Percentiles rank a stretch among this genome's conserved stretches.
Conservation (phyloP, 2,888 invertebrate genomes). For the Caenorhabditis drosophilae region DNA sequence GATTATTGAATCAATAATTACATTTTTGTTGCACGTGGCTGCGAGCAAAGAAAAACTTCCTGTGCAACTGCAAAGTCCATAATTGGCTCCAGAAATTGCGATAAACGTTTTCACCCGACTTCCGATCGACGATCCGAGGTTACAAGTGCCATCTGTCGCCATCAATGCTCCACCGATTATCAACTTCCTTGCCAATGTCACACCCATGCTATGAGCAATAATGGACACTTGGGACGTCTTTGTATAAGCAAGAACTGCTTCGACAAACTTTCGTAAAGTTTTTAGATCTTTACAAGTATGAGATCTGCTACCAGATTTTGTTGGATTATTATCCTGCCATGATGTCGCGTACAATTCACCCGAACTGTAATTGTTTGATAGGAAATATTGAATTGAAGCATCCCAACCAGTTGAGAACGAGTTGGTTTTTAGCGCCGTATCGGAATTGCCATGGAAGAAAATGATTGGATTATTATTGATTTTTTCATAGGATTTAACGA, state of each 20-base stretch:
- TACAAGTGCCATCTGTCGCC: conserved; percentile 33
- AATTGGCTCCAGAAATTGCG: conserved; percentile 56
- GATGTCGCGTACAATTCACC: conserved; percentile 59
- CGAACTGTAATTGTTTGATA: conserved; percentile 38
- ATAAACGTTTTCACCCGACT: conserved; percentile 45
- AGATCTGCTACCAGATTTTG: conserved; percentile 38
- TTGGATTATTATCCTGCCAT: conserved; percentile 52
- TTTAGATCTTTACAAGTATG: conserved; percentile 50
- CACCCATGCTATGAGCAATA: conserved; percentile 59
- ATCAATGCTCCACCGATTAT: conserved; percentile 50
- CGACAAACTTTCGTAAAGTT: conserved; percentile 52
- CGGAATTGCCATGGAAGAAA: conserved; percentile 56
- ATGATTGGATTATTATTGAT: conserved; percentile 32
- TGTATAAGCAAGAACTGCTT: conserved; percentile 52
- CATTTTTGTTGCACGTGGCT: conserved; percentile 50
- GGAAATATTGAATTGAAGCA: conserved; percentile 44
- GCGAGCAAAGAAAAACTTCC: conserved; percentile 28
- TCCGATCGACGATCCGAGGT: conserved; percentile 36
- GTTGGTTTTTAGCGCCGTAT: conserved; percentile 40
- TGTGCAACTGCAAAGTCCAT: conserved; percentile 51
- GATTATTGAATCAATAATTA: conserved; percentile 7
- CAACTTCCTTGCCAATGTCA: conserved; percentile 54
- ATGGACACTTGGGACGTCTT: conserved; percentile 39
- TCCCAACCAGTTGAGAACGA: conserved; percentile 47
- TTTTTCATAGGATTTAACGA: conserved; percentile 6